phyloP scores from a whole-genome alignment of 2,888 invertebrate species.

The Parnassius smintheus region DNA sequence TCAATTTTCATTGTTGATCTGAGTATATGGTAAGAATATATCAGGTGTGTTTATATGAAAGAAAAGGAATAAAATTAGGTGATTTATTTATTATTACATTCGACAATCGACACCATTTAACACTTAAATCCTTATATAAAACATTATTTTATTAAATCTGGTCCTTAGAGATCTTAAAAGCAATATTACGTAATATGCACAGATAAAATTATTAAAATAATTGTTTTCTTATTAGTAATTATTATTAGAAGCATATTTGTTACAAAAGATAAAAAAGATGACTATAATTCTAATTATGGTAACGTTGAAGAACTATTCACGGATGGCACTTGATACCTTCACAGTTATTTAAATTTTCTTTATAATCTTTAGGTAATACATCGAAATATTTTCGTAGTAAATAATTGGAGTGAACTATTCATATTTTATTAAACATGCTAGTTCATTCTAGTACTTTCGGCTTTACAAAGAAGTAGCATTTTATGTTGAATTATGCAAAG shows the following conservation, averaged over 20 bases:
- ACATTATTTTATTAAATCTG: conserved; percentile 20
- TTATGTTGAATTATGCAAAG: too few species aligned
- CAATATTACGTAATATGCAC: conserved; percentile 22
- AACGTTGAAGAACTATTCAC: conserved; percentile 24
- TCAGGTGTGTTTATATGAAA: neutral
- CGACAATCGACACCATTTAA: conserved; percentile 16
- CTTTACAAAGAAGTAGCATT: conserved; percentile 7
- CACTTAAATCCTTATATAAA: conserved; percentile 20
- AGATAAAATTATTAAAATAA: conserved; percentile 14
- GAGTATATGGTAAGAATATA: too few species aligned
- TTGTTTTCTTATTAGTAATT: conserved; percentile 20
- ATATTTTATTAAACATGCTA: too few species aligned
- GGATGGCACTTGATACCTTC: conserved; percentile 23
- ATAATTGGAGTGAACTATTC: too few species aligned
- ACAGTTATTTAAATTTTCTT: conserved; percentile 19
- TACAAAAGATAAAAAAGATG: conserved; percentile 18
- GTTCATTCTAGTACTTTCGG: too few species aligned
- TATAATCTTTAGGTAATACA: neutral
- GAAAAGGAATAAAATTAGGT: conserved; percentile 8
- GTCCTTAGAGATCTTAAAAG: conserved; percentile 21
- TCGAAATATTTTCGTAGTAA: too few species aligned
- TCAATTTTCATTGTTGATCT: too few species aligned
- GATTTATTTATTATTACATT: conserved; percentile 25
- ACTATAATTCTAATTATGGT: conserved; percentile 23
- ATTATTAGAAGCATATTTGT: conserved; percentile 23